phyloP scores from a whole-genome alignment of 2,888 invertebrate species.

The Megamerina dolium region DNA sequence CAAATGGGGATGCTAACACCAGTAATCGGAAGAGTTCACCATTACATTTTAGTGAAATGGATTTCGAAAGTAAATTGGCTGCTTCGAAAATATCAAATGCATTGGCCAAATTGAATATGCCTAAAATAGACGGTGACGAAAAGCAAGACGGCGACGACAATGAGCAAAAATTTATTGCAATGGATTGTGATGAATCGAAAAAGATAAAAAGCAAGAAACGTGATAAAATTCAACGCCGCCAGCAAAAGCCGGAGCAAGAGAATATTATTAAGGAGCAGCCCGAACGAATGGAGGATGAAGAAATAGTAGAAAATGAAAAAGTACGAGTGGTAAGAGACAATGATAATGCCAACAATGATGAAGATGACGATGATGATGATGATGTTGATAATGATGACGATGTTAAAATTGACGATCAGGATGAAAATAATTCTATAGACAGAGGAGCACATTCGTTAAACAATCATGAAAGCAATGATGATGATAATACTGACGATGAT shows the following conservation, averaged over 20 bases:
- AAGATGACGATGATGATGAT: constrained; percentile 11
- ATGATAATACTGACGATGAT: background rate
- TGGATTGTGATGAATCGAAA: background rate
- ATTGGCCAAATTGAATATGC: constrained; percentile 25
- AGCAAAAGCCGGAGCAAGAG: background rate
- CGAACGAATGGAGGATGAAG: constrained; percentile 6
- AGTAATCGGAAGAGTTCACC: constrained; percentile 24
- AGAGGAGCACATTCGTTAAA: no score
- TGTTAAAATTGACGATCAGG: background rate
- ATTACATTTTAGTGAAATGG: constrained; percentile 34
- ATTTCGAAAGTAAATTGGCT: constrained; percentile 45
- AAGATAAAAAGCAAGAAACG: constrained; percentile 6
- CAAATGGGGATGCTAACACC: no score
- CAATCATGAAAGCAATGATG: no score
- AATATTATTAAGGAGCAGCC: background rate
- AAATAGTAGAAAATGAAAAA: constrained; percentile 18
- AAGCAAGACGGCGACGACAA: background rate
- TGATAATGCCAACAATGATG: constrained; percentile 30
- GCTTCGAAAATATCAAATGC: constrained; percentile 45
- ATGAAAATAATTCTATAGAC: background rate
- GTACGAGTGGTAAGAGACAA: constrained; percentile 25
- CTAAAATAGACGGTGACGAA: constrained; percentile 8
- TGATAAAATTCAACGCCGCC: background rate
- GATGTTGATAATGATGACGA: background rate
- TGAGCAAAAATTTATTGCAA: constrained; percentile 2